Evolutionary conservation across 2,113 vertebrate species (phyloP), one percentile per base, ranked within the genome.

Genomic region (Acrocephalus kingi): DNA sequence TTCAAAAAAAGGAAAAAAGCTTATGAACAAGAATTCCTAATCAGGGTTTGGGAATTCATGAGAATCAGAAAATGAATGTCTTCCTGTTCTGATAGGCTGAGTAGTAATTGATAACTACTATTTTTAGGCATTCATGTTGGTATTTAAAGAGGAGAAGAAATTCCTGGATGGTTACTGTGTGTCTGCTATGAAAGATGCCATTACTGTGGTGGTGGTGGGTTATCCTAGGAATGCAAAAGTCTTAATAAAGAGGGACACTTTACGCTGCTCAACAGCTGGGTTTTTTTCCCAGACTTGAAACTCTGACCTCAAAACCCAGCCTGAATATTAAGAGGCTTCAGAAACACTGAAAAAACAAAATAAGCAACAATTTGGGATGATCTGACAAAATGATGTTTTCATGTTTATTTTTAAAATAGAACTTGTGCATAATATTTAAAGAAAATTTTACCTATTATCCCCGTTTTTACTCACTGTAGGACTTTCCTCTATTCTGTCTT

Each of bases 221-320:
- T 82, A 87, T 85, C 75, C 78, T 73, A 84, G 91, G 96, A 96
- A 96, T 96, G 88, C 75, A 39, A 25, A 69, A 78, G 55, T 80
- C 66, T 59, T 45, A 20, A 15, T 94, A 54, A 91, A 78, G 46
- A 90, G 66, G 31, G 62, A 71, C 12, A 48, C 81, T 95, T 77
- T 51, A 28, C 95, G 58, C 85, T 87, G 67, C 58, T n/a, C n/a
- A 81, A 61, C 87, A 94, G 88, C 83, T 94, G 94, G 43, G 9
- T 0, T 13, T 80, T 85, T 81, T 82, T 56, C 63, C 37, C 61
- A 93, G 90, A 41, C 86, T 71, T 59, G 55, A 56, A 84, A 82
- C 75, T 93, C 75, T 91, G 87, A 89, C 86, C 86, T 95, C 55
- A 95, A 49, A 92, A 73, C 56, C 13, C 58, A 82, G 59, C 43